Base-by-base conservation (phyloP, 1,140 invertebrate species). In the Tribolium madens region DNA sequence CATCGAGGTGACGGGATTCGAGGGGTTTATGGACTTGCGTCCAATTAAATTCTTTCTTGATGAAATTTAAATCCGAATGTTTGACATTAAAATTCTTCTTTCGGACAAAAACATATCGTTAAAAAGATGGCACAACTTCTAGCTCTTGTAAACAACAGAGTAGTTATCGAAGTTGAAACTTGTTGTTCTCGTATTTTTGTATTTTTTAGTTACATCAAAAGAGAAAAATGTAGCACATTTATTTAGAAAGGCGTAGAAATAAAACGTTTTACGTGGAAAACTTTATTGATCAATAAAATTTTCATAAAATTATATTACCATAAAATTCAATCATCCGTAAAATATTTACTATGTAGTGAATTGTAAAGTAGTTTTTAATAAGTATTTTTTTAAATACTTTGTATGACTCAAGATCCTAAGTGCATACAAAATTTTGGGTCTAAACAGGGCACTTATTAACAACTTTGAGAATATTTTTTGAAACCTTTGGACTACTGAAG, bases 261-360 rank as follows among this genome's bases (percentile, higher is more conserved):
- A 26, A 26, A n/a, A n/a, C n/a, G n/a, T n/a, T n/a, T n/a, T n/a
- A n/a, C n/a, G n/a, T 17, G 48, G n/a, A 47, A 17, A 50, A 17
- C 5, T 50, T 50, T 50, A 50, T 50, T 50, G 15, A 50, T 17
- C 48, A 50, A 50, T 50, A 50, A 50, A 50, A 50, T 15, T 50
- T 50, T n/a, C 13, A 7, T 50, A 15, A 7, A 50, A 50, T 42
- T 42, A 42, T n/a, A 2, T 42, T 2, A 50, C 12, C 13, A 50
- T 50, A 50, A 50, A 50, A 50, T 50, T 50, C 48, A 13, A 15
- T 14, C 15, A 50, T 4, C 48, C n/a, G 15, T 50, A 14, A 50
- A 50, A 50, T 14, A 50, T 47, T 12, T 12, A 47, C 13, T 26
- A 26, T n/a, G 21, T 21, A 2, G 18, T 5, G 21, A 21, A 4